Percentiles rank a stretch among this genome's conserved stretches.
phyloP scores from a whole-genome alignment of 2,888 invertebrate species.

The Rhagophthalmus giganteus region DNA sequence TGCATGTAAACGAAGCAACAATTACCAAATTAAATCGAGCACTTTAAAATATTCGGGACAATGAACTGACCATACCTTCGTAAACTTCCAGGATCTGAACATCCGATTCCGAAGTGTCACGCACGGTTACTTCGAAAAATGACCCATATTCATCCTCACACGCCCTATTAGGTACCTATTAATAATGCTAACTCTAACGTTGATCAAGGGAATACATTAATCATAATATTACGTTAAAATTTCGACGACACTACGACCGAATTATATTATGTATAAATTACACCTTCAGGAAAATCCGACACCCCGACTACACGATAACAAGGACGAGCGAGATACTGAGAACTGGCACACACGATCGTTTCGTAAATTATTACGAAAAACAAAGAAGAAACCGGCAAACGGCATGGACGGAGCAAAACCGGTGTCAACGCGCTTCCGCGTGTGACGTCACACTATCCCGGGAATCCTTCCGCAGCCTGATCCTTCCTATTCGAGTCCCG shows the following conservation, averaged over 20 bases:
- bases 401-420: constrained; percentile 47
- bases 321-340: background rate
- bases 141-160: constrained; percentile 13
- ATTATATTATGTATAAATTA: no score
- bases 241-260: background rate
- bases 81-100: constrained; percentile 53
- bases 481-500: constrained; percentile 37
- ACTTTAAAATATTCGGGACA: constrained; percentile 19
- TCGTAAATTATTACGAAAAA: constrained; percentile 17
- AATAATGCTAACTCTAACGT: background rate
- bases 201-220: background rate
- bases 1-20: constrained; percentile 12
- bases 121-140: constrained; percentile 17
- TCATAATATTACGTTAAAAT: background rate
- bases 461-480: constrained; percentile 51
- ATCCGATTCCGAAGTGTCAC: constrained; percentile 35
- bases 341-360: constrained; percentile 16
- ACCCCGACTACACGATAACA: background rate
- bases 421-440: constrained; percentile 47
- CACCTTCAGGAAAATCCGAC: background rate
- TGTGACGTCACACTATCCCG: constrained; percentile 55
- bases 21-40: constrained; percentile 11
- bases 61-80: constrained; percentile 43
- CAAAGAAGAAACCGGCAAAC: constrained; percentile 32
- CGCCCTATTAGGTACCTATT: constrained; percentile 4